These are phyloP conservation scores for Parasteatoda lunata DNA, from an alignment of 2,888 invertebrate species.

Conservation along the genomic window DNA sequence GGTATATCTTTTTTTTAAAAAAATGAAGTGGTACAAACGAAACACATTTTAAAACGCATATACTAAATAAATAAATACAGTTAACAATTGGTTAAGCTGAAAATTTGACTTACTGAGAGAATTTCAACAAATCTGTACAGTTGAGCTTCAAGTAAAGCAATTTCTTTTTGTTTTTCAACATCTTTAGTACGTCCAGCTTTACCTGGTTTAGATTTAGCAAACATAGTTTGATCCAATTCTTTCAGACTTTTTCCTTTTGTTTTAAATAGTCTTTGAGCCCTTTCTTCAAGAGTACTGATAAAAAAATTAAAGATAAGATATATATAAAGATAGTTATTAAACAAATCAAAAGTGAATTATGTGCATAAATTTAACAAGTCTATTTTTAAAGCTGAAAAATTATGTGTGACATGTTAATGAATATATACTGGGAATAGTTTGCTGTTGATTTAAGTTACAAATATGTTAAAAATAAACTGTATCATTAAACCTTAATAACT, in stretches of 20 bases:
- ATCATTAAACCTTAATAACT: too few species aligned
- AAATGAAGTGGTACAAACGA: too few species aligned
- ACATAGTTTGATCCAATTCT: conserved; percentile 90
- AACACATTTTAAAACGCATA: too few species aligned
- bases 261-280: conserved; percentile 95
- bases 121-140: conserved; percentile 90
- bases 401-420: too few species aligned
- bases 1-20: too few species aligned
- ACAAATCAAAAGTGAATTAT: neutral
- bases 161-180: conserved; percentile 84
- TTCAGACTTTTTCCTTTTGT: conserved; percentile 91
- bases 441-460: too few species aligned
- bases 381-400: conserved; percentile 1
- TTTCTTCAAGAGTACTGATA: conserved; percentile 89
- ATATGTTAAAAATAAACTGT: too few species aligned
- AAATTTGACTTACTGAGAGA: conserved; percentile 77
- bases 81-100: too few species aligned
- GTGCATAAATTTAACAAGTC: neutral
- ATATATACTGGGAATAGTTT: too few species aligned
- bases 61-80: too few species aligned
- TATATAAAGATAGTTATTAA: neutral
- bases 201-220: conserved; percentile 91
- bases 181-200: conserved; percentile 77
- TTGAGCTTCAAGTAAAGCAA: conserved; percentile 90
- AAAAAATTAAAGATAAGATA: neutral